Evolutionary conservation across 2,113 vertebrate species (phyloP).

Genomic region (Macroglossus sobrinus): DNA sequence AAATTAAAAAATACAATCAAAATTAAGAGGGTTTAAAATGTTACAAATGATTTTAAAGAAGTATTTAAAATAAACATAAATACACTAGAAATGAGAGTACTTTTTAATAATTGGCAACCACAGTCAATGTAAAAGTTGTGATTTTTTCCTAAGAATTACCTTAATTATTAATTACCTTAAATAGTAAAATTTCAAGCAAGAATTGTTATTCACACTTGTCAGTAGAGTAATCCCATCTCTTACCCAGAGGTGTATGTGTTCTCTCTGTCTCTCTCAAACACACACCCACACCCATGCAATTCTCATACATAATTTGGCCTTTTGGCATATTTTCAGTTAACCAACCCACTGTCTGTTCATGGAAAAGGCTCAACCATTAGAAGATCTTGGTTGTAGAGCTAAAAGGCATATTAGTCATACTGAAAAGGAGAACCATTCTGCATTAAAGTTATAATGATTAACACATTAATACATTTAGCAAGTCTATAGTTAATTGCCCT

Average conservation of each 20-base stretch:
- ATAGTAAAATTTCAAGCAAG: neutral
- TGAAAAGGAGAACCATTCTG: neutral
- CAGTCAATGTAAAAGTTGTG: neutral
- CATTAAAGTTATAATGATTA: neutral
- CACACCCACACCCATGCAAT: neutral
- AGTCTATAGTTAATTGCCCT: neutral
- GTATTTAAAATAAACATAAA: neutral
- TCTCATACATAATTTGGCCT: neutral
- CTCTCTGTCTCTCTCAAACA: neutral
- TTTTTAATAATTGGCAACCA: neutral
- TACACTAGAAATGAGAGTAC: neutral
- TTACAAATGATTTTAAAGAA: neutral
- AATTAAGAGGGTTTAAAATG: neutral
- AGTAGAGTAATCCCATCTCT: neutral
- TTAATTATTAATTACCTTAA: neutral
- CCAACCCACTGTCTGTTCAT: neutral
- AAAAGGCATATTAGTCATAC: neutral
- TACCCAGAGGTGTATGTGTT: accelerated
- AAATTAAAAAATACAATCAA: neutral
- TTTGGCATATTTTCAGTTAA: neutral
- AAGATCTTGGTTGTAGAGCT: neutral
- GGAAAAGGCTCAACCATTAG: neutral
- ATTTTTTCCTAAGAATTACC: neutral
- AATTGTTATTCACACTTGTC: neutral
- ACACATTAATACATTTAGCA: neutral